phyloP scores from a whole-genome alignment of 1,140 invertebrate genomes.

The Brachionus asplanchnoidis region DNA sequence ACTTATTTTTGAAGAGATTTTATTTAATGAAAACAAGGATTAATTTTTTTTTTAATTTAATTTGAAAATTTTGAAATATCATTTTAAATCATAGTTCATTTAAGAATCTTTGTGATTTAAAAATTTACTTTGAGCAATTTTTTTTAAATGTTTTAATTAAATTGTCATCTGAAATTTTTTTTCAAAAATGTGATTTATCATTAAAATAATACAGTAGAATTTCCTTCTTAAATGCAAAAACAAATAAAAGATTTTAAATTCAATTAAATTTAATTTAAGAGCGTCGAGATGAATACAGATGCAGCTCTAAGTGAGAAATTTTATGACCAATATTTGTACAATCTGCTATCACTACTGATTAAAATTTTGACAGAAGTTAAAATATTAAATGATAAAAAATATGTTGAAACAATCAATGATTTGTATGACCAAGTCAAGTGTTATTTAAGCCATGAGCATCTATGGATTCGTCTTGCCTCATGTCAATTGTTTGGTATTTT shows the following conservation, averaged over 20 bases:
- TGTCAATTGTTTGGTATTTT: constrained; percentile 70
- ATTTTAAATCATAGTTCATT: too few relatives aligned
- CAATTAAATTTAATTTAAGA: not conserved
- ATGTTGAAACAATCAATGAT: constrained; percentile 52
- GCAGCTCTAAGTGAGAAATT: constrained; percentile 5
- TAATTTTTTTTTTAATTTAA: too few relatives aligned
- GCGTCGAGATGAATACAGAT: not conserved
- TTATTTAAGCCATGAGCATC: constrained; percentile 63
- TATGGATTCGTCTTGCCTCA: constrained; percentile 70
- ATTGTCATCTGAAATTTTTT: too few relatives aligned
- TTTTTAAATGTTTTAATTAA: not conserved
- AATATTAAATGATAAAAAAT: constrained; percentile 59
- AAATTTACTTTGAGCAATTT: not conserved
- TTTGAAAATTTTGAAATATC: too few relatives aligned
- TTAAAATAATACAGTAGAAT: too few relatives aligned
- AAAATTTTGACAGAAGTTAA: constrained; percentile 62
- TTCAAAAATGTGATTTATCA: too few relatives aligned
- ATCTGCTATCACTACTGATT: constrained; percentile 61
- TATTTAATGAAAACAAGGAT: too few relatives aligned
- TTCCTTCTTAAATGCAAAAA: too few relatives aligned
- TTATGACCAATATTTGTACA: constrained; percentile 40
- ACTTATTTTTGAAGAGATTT: too few relatives aligned
- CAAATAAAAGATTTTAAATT: not conserved
- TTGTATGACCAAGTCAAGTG: constrained; percentile 58
- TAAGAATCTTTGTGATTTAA: too few relatives aligned